Conservation (phyloP, 2,888 invertebrate species). For the Argyra leucocephala region DNA sequence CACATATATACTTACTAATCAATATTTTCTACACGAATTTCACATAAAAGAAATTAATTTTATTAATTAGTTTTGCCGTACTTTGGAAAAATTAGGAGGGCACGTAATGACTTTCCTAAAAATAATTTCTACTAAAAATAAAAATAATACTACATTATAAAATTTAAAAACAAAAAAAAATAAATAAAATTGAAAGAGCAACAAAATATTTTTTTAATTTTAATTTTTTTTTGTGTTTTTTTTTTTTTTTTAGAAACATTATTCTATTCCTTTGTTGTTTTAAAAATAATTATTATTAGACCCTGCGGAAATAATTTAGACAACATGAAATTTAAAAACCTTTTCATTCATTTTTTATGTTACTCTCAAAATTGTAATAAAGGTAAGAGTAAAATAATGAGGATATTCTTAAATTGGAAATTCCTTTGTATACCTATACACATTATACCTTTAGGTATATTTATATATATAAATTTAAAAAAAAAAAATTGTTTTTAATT, state of each 20-base stretch:
- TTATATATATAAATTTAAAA: too few species aligned
- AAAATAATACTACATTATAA: neutral
- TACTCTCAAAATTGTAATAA: neutral
- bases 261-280: neutral
- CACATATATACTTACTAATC: neutral
- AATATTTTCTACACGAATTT: neutral
- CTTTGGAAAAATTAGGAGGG: neutral
- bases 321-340: neutral
- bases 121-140: too few species aligned
- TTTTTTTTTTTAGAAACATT: neutral
- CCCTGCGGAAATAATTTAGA: neutral
- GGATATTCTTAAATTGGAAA: too few species aligned
- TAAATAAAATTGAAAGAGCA: neutral
- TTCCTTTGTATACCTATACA: too few species aligned
- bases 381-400: neutral
- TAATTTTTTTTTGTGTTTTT: neutral
- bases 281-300: neutral
- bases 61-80: slow-evolving; percentile 2
- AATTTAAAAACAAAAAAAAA: neutral
- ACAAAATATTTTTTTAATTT: neutral
- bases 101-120: neutral
- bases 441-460: too few species aligned
- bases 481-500: too few species aligned
- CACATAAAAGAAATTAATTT: neutral
- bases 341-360: neutral